Evolutionary conservation across 1,140 invertebrate genomes (phyloP), one percentile per base, ranked within the genome.

Genomic region (Mycetomoellerius zeteki): DNA sequence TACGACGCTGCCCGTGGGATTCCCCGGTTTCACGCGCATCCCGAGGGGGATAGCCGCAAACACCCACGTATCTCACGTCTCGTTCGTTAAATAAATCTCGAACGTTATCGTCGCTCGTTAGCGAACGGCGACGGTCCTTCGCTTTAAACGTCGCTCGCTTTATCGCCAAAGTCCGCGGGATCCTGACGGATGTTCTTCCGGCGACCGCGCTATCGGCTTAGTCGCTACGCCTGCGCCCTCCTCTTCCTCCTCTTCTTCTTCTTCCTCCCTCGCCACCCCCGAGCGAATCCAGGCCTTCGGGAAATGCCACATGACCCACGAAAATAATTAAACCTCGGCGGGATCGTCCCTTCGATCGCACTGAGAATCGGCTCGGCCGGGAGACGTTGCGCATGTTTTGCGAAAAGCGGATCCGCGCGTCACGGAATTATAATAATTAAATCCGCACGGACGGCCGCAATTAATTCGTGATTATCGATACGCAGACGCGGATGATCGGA

Each of bases 101-200:
- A 24, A 43, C 54, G 69, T 62, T 73, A 73, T 84, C 69, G 19
- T 54, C 69, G 54, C 80, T 84, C 80, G 69, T 84, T 84, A 84
- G 80, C 69, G 27, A 65, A 60, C 7, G 64, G 16, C 47, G 64
- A 75, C 54, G 37, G 54, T 50, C 47, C n/a, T n/a, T 54, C 56
- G 69, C 54, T 62, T 73, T 73, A 72, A 82, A 47, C 54, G 33
- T 75, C 77, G 43, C 19, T 33, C 52, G 69, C 37, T 84, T 84
- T 84, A 84, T 84, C 80, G 37, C 19, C 54, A 43, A 73, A 58
- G 58, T 73, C 62, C 73, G 47, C 73, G 73, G 21, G 65, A 64
- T 85, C 56, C 73, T 85, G 73, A 78, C 73, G 82, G 73, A 85
- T 85, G 82, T 78, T 67, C 82, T 85, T 85, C 82, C 82, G 82